Evolutionary conservation across 2,797 vertebrate genomes (phyloP).

Genomic region (Myotis planiceps): DNA sequence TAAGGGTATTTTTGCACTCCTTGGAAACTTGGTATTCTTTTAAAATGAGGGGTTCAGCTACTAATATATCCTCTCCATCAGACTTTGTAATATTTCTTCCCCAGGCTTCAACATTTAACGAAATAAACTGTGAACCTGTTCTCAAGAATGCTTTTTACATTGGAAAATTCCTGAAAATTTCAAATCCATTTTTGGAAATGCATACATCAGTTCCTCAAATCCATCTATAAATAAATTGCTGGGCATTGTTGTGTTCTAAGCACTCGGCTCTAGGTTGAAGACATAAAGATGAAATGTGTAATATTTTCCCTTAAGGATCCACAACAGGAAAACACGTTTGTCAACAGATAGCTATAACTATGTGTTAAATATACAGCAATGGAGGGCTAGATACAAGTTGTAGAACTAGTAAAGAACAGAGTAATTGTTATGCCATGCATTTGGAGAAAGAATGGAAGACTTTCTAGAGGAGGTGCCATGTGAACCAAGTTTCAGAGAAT

Average conservation of each 20-base stretch:
- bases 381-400: background rate
- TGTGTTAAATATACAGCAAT: background rate
- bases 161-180: constrained; percentile 54
- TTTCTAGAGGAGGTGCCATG: background rate
- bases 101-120: constrained; percentile 35
- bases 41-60: constrained; percentile 21
- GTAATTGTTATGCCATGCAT: background rate
- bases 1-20: constrained; percentile 44
- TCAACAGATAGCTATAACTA: background rate
- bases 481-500: background rate
- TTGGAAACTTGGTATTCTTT: background rate
- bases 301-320: background rate
- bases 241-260: background rate
- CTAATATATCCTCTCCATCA: background rate
- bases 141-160: background rate
- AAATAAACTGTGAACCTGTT: constrained; percentile 38
- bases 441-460: background rate
- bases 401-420: background rate
- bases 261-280: background rate
- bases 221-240: background rate
- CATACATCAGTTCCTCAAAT: background rate
- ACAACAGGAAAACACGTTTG: background rate
- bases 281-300: background rate
- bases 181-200: constrained; percentile 8
- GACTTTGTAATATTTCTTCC: constrained; percentile 14